Base-by-base conservation (phyloP, 2,113 vertebrate genomes). In the Ginglymostoma cirratum region DNA sequence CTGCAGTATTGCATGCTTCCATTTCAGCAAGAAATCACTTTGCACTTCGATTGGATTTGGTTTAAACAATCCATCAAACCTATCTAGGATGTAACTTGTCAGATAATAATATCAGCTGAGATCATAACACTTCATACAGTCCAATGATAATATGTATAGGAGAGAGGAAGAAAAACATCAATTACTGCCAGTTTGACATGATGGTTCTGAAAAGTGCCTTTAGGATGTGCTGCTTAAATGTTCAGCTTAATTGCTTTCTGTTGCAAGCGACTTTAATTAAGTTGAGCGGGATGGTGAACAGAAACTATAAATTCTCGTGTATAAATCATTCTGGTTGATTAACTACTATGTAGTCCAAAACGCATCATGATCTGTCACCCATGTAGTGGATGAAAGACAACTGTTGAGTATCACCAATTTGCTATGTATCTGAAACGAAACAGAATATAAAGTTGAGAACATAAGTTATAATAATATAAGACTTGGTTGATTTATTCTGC, bases 271-370 rank as follows among this genome's bases (percentile, higher is more conserved):
- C 90, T 96, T 97, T 97, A 96, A 97, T 98, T 97, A 97, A 97
- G 94, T 78, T 96, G 69, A 95, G 66, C 48, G 5, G 70, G 14
- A 34, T 89, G 61, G 34, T 65, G 19, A 17, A 7, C 23, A 67
- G 61, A 38, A 14, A 19, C 61, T 23, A 93, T 66, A 61, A 38
- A 93, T 66, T 96, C 94, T 96, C 97, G 97, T 97, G 97, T 97
- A 97, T 97, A 96, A 5, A 72, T 97, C 97, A 97, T 96, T 96
- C 96, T 96, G 97, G 96, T 93, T 97, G 97, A 97, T 97, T 97
- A 96, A 97, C 96, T 97, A 96, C 97, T 96, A 96, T 96, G 96
- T 96, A 38, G 96, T 96, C 66, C 94, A 78, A 96, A 66, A 86
- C 86, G 76, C 61, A 5, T 21, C 87, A 83, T 19, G 80, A 86